Conservation (phyloP, 2,888 invertebrate genomes). For the Drosophila nr. medialis region DNA sequence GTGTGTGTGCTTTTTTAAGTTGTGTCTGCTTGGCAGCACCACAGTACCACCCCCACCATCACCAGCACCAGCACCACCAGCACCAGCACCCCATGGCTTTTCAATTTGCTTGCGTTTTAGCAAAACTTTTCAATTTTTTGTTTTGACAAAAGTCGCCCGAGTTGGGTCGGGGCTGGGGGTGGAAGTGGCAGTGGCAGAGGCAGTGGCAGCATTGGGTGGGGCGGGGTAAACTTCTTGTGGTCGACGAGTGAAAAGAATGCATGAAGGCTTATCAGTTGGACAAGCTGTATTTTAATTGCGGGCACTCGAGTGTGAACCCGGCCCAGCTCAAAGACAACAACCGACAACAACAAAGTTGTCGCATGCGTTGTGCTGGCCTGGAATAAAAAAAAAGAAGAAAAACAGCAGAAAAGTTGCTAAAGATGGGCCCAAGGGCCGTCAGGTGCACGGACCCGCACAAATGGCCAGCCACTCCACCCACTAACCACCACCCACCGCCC, state of each 20-base stretch:
- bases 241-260: slow-evolving; percentile 68
- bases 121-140: slow-evolving; percentile 73
- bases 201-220: background rate
- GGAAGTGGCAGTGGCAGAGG: background rate
- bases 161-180: slow-evolving; percentile 5
- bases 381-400: slow-evolving; percentile 1
- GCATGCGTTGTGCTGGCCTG: slow-evolving; percentile 24
- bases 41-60: slow-evolving; percentile 12
- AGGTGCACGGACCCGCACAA: slow-evolving; percentile 68
- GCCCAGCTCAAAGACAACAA: slow-evolving; percentile 44
- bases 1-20: slow-evolving; percentile 18
- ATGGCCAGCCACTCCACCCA: slow-evolving; percentile 45
- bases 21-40: slow-evolving; percentile 27
- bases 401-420: slow-evolving; percentile 33
- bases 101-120: slow-evolving; percentile 68
- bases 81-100: slow-evolving; percentile 36
- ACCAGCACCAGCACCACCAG: slow-evolving; percentile 2
- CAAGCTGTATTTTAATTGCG: slow-evolving; percentile 80
- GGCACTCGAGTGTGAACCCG: slow-evolving; percentile 76
- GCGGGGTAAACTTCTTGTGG: slow-evolving; percentile 24
- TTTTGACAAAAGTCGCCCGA: slow-evolving; percentile 43
- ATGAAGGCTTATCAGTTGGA: slow-evolving; percentile 80
- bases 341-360: slow-evolving; percentile 25
- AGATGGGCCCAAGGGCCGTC: slow-evolving; percentile 47
- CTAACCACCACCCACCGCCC: background rate